Conservation (phyloP, 2,113 vertebrate genomes). For the Erinaceus europaeus region DNA sequence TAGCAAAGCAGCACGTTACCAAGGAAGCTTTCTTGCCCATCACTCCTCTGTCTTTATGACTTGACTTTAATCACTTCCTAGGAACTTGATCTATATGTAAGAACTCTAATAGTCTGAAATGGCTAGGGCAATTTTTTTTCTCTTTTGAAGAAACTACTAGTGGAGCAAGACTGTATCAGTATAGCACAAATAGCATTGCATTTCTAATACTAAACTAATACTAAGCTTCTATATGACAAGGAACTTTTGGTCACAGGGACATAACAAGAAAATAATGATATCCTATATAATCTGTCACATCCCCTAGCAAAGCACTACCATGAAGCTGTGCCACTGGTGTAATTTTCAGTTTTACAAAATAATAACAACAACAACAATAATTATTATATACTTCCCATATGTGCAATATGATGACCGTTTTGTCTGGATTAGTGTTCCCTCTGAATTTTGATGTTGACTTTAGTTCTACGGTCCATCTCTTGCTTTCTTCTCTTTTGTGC, state of each 20-base stretch:
- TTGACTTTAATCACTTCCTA: background rate
- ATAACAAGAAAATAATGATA: background rate
- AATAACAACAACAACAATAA: too few species aligned
- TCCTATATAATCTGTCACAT: background rate
- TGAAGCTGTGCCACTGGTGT: background rate
- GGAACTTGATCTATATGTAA: background rate
- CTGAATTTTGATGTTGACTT: constrained; percentile 39
- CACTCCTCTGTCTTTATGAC: background rate
- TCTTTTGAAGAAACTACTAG: background rate
- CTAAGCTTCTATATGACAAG: background rate
- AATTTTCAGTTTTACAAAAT: constrained; percentile 44
- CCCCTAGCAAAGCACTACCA: background rate
- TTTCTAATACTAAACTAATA: background rate
- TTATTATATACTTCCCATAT: background rate
- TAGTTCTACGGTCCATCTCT: constrained; percentile 57
- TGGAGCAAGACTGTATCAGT: background rate
- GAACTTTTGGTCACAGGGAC: background rate
- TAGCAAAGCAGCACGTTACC: too few species aligned
- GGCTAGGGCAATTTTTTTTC: background rate
- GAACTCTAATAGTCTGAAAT: background rate
- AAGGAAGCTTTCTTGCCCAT: too few species aligned
- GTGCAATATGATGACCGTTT: background rate
- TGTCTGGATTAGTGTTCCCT: constrained; percentile 25
- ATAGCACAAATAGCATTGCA: background rate
- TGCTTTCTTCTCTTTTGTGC: constrained; percentile 36